Percentiles rank a stretch among this genome's conserved stretches.
These are phyloP conservation scores for Anisognathus igniventris DNA, from an alignment of 2,797 vertebrate genomes.

Conservation along the genomic window DNA sequence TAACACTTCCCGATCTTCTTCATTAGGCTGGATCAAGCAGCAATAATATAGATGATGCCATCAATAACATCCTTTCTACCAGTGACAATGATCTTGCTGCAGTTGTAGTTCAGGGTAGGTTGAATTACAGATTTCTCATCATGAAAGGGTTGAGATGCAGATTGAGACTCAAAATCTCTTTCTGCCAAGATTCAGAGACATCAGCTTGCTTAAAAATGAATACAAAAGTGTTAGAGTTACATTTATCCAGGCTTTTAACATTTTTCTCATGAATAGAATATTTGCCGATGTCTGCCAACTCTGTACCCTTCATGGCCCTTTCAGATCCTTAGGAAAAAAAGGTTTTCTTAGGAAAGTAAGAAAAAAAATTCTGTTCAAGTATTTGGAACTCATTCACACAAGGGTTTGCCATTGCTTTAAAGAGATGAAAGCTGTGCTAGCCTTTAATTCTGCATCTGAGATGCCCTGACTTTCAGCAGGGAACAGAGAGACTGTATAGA, in stretches of 20 bases:
- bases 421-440: neutral
- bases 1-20: neutral
- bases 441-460: neutral
- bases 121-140: conserved; percentile 13
- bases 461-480: neutral
- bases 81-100: conserved; percentile 18
- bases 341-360: neutral
- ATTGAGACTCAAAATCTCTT: conserved; percentile 4
- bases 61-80: neutral
- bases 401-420: neutral
- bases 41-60: neutral
- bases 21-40: neutral
- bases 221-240: neutral
- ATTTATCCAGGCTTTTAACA: neutral
- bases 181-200: conserved; percentile 12
- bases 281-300: neutral
- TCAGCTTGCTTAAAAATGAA: conserved; percentile 17
- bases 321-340: neutral
- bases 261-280: neutral
- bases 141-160: neutral
- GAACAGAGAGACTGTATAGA: neutral
- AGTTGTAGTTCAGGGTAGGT: neutral
- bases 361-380: neutral
- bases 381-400: neutral
- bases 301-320: neutral